Evolutionary conservation across 2,888 invertebrate genomes (phyloP).

Genomic region (Drosophila pseudotalamancana): DNA sequence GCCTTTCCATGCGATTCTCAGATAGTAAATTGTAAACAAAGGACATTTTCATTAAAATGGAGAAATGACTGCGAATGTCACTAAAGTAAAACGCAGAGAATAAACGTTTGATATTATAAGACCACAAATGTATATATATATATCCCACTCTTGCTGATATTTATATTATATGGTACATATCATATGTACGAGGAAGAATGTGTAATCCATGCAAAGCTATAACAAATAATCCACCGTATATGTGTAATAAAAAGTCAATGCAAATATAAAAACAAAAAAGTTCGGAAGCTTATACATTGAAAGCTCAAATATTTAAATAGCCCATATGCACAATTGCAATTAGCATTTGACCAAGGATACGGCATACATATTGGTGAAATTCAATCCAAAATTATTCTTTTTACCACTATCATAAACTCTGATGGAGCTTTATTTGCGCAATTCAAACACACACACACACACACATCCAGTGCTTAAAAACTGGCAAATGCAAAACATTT

Average conservation of each 20-base stretch:
- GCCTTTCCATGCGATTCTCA: background rate
- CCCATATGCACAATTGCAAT: conserved; percentile 10
- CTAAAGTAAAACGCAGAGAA: background rate
- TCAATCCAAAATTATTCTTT: conserved; percentile 18
- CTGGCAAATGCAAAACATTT: conserved; percentile 52
- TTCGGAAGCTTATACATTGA: too few species aligned
- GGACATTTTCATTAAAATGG: too few species aligned
- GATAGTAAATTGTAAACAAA: too few species aligned
- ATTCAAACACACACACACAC: conserved; percentile 13
- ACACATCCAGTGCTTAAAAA: conserved; percentile 33
- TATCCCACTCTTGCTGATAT: too few species aligned
- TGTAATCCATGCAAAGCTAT: background rate
- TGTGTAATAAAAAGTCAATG: background rate
- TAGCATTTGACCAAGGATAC: conserved; percentile 5
- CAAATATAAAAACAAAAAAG: too few species aligned
- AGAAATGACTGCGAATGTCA: too few species aligned
- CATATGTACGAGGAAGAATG: too few species aligned
- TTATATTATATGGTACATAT: too few species aligned
- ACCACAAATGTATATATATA: background rate
- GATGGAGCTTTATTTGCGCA: conserved; percentile 16
- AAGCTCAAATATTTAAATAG: background rate
- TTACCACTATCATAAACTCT: conserved; percentile 37
- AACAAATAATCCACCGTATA: background rate
- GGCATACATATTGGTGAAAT: conserved; percentile 20
- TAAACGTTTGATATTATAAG: too few species aligned